Base-by-base conservation (phyloP, 2,797 vertebrate genomes). In the Cynodonichthys magdalenae region DNA sequence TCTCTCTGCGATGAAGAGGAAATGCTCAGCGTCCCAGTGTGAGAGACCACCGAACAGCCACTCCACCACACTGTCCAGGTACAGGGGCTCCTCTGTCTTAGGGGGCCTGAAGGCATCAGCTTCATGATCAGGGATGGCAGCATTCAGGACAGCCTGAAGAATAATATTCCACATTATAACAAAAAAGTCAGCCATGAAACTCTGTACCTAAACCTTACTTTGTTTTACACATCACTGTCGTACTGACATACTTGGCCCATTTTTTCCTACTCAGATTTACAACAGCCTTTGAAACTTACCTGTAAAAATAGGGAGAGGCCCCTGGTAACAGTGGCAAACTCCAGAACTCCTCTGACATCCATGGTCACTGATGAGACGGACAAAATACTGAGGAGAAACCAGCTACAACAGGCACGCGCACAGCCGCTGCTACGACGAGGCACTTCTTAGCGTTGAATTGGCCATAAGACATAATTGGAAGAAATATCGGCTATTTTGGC, bases 21-120 rank as follows among this genome's bases (percentile, higher is more conserved):
- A 99, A 66, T 99, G 97, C 74, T 97, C 96, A 0, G 96, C 96
- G 0, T 99, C 98, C 98, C 98, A 99, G 66, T 44, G 95, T 2
- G 94, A 93, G 15, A 99, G 94, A 53, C 98, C 98, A 0, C 95
- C 93, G 42, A 99, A 81, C 27, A 98, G 77, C 84, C 79, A 74
- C 75, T 99, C 95, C 73, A 94, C 50, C 0, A 91, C 42, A 12
- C 69, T 52, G 71, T 99, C 96, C 68, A 94, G 60, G 15, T 49
- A 59, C 52, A 94, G 78, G 0, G 81, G 69, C 8, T 90, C 75
- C 0, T 87, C 82, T 46, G 88, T 83, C 55, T 91, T 92, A 0
- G 97, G 97, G 2, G 97, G 96, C 15, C 80, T 94, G 90, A 99
- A 99, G 17, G 96, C 97, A 44, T 98, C 97, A 0, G 98, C 95